phyloP scores from a whole-genome alignment of 2,113 vertebrate species.

The Prochilodus magdalenae region DNA sequence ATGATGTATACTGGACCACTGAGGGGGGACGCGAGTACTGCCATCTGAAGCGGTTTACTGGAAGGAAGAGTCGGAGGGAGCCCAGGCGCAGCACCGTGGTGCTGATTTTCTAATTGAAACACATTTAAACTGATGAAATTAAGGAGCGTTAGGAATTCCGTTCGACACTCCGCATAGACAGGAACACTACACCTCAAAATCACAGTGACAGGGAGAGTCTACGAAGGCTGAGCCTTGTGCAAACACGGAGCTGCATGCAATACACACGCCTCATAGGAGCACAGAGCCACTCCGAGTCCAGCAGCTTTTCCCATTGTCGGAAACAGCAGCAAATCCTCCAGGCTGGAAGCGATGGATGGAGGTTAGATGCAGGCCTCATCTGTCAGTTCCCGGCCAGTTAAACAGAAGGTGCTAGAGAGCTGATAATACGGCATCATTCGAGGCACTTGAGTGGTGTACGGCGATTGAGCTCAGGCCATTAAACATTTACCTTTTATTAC shows the following conservation, averaged over 20 bases:
- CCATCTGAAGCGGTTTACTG: neutral
- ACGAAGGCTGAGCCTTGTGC: neutral
- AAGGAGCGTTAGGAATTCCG: neutral
- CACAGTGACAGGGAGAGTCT: conserved; percentile 24
- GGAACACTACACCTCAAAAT: neutral
- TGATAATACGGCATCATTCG: conserved; percentile 55
- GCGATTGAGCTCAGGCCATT: conserved; percentile 53
- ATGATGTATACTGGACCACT: neutral
- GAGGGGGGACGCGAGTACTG: neutral
- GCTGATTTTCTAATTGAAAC: too few relatives aligned
- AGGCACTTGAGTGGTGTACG: conserved; percentile 31
- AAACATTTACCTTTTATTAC: conserved; percentile 65
- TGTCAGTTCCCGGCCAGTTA: conserved; percentile 37
- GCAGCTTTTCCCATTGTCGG: neutral
- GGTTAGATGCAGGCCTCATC: conserved; percentile 47
- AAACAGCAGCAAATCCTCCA: neutral
- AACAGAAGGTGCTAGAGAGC: conserved; percentile 44
- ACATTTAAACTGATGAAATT: neutral
- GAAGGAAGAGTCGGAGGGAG: neutral
- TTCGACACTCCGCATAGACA: neutral
- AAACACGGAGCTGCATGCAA: neutral
- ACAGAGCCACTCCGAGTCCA: neutral
- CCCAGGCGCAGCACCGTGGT: too few relatives aligned
- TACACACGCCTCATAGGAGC: neutral
- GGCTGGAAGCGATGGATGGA: conserved; percentile 37